These are phyloP conservation scores for Hydra vulgaris DNA, from an alignment of 30 jellyfish, hydroid and myxozoan genomes.

Conservation along the genomic window DNA sequence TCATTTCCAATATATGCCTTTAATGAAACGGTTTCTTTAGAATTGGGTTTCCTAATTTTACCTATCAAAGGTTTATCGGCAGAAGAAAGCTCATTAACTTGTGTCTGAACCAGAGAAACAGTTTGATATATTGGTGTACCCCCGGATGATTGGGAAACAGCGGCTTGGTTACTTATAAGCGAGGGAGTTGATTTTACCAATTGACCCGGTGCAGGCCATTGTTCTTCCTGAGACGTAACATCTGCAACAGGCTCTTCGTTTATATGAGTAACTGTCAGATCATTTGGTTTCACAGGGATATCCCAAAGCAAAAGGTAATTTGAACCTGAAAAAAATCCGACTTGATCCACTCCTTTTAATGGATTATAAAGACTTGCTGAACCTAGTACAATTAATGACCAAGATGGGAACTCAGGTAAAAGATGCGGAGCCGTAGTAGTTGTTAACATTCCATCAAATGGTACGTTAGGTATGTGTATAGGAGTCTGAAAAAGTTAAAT, in stretches of 20 bases:
- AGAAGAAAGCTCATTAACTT: conserved; percentile 36
- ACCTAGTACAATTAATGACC: conserved; percentile 88
- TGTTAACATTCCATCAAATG: conserved; percentile 39
- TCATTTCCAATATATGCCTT: conserved; percentile 81
- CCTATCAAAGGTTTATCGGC: conserved; percentile 25
- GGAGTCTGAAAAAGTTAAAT: too few species aligned
- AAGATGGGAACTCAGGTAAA: conserved; percentile 72
- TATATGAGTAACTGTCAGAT: conserved; percentile 14
- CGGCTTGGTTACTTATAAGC: background rate
- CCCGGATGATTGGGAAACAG: background rate
- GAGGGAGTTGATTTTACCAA: conserved; percentile 34
- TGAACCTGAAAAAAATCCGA: conserved; percentile 87
- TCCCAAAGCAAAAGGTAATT: conserved; percentile 87
- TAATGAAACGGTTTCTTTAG: conserved; percentile 42
- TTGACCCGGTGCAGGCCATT: conserved; percentile 99
- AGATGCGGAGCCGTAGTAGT: conserved; percentile 38
- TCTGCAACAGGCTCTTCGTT: conserved; percentile 32
- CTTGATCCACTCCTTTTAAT: conserved; percentile 81
- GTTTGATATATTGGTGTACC: conserved; percentile 53
- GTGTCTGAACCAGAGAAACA: conserved; percentile 31
- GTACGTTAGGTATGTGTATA: conserved; percentile 15
- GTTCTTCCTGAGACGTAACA: conserved; percentile 61
- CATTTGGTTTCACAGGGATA: conserved; percentile 43
- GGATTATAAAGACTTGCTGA: conserved; percentile 80
- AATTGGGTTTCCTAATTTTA: conserved; percentile 27